phyloP scores from a whole-genome alignment of 2,797 vertebrate species.

The Huso huso region DNA sequence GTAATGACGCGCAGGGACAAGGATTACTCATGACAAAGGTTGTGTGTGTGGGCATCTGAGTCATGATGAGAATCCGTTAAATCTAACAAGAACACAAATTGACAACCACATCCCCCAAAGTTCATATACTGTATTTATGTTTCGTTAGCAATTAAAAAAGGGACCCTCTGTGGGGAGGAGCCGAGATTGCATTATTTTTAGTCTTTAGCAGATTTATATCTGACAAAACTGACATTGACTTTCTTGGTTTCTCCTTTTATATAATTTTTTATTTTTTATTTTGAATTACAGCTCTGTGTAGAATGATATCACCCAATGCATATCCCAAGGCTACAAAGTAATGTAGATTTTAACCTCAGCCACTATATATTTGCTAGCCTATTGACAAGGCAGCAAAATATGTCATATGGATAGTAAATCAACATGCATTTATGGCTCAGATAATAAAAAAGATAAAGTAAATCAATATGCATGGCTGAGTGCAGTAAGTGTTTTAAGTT shows the following conservation, averaged over 20 bases:
- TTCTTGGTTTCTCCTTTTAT: too few relatives aligned
- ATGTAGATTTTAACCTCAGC: constrained; percentile 40
- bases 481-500: constrained; percentile 8
- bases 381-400: constrained; percentile 51
- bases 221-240: too few relatives aligned
- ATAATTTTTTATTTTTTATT: too few relatives aligned
- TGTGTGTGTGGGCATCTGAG: background rate
- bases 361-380: constrained; percentile 55
- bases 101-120: too few relatives aligned
- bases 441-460: constrained; percentile 4
- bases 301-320: constrained; percentile 56
- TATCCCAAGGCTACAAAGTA: constrained; percentile 31
- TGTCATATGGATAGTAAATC: constrained; percentile 44
- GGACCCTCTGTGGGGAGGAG: too few relatives aligned
- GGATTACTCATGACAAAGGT: too few relatives aligned
- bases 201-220: too few relatives aligned
- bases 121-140: too few relatives aligned
- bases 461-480: background rate
- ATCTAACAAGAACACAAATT: too few relatives aligned
- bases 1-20: too few relatives aligned
- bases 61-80: constrained; percentile 1
- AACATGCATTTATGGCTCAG: constrained; percentile 31
- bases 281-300: constrained; percentile 22
- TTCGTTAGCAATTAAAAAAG: too few relatives aligned
- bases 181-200: too few relatives aligned